These are phyloP conservation scores for Sparidentex hasta DNA, from an alignment of 2,797 vertebrate species.

Conservation along the genomic window DNA sequence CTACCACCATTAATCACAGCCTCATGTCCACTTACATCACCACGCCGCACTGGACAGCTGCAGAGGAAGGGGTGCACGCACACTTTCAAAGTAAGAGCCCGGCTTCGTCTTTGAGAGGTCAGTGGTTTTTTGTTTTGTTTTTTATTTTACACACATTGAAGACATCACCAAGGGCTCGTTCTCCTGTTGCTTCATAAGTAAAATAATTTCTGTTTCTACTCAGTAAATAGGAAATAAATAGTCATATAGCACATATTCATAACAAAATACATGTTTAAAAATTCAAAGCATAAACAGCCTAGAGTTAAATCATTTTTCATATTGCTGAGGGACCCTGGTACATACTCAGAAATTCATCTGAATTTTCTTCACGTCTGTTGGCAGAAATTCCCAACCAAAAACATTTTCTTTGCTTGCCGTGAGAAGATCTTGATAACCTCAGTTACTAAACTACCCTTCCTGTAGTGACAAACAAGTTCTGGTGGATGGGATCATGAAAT, in stretches of 20 bases:
- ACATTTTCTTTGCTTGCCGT: not conserved
- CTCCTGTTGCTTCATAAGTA: not conserved
- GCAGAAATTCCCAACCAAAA: not conserved
- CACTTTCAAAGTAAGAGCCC: conserved; percentile 58
- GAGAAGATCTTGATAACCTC: not conserved
- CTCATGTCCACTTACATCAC: conserved; percentile 68
- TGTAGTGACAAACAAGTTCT: not conserved
- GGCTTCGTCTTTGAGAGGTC: conserved; percentile 3
- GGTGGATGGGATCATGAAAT: not conserved
- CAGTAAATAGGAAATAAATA: not conserved
- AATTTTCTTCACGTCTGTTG: not conserved
- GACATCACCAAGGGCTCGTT: too few relatives aligned
- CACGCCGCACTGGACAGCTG: conserved; percentile 30
- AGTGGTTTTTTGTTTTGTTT: not conserved
- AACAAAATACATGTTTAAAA: not conserved
- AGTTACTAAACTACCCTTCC: not conserved
- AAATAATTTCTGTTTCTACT: not conserved
- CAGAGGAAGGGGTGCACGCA: conserved; percentile 21
- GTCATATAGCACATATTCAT: not conserved
- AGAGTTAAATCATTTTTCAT: not conserved
- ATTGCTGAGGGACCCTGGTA: not conserved
- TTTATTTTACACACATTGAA: not conserved
- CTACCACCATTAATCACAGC: conserved; percentile 83
- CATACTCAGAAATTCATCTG: not conserved
- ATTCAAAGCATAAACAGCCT: not conserved